A percentile compares a stretch with the other conserved stretches of the same genome.
phyloP scores from a whole-genome alignment of 2,888 invertebrate genomes.

The Chalcosyrphus nemorum region DNA sequence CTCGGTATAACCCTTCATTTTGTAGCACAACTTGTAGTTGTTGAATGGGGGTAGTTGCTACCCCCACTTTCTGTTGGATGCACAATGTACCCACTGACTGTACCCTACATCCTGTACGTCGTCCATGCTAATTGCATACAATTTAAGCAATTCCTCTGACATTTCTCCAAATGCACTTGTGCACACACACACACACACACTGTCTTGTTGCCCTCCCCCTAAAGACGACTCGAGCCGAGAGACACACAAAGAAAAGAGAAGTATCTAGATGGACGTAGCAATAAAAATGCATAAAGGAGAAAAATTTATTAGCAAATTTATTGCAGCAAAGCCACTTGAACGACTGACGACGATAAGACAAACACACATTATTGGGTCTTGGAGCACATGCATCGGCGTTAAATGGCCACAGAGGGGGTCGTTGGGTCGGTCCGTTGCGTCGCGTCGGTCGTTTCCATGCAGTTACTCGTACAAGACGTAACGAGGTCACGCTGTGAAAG shows the following conservation, averaged over 20 bases:
- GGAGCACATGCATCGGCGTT: conserved; percentile 28
- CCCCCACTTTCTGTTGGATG: conserved; percentile 1
- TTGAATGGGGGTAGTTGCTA: conserved; percentile 10
- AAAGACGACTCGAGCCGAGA: neutral
- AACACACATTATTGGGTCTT: conserved; percentile 57
- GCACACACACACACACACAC: neutral
- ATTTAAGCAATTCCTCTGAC: conserved; percentile 64
- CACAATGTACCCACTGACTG: neutral
- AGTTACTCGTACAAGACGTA: conserved; percentile 46
- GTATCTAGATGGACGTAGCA: conserved; percentile 11
- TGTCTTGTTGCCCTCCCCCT: neutral
- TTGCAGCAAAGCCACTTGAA: conserved; percentile 53
- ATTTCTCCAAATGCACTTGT: conserved; percentile 34
- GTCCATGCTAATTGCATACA: conserved; percentile 67
- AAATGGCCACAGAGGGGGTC: conserved; percentile 42
- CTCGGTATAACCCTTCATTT: conserved; percentile 32
- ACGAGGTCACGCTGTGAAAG: conserved; percentile 63
- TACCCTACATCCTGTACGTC: conserved; percentile 21
- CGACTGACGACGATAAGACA: conserved; percentile 47
- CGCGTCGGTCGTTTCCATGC: neutral
- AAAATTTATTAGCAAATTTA: conserved; percentile 69
- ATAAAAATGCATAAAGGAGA: conserved; percentile 60
- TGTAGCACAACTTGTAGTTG: conserved; percentile 27
- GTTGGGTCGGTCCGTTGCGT: neutral
- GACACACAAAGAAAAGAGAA: neutral